phyloP scores from a whole-genome alignment of 2,797 vertebrate genomes.

The Streptopelia turtur region DNA sequence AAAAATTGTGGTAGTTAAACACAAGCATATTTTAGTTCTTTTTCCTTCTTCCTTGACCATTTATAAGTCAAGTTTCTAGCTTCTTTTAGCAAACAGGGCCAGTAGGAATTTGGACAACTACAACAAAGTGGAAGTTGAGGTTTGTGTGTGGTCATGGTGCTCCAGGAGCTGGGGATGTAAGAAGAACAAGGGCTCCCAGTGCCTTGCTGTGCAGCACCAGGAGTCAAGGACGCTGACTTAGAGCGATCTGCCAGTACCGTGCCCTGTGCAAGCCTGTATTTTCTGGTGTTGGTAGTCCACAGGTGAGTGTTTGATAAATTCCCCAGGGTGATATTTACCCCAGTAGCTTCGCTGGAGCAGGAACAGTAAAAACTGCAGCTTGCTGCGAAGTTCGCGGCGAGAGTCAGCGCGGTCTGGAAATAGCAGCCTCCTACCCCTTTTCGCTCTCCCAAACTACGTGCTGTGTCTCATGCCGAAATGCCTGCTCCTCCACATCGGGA shows the following conservation, averaged over 20 bases:
- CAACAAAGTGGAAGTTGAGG: background rate
- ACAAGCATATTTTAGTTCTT: background rate
- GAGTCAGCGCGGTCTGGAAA: conserved; percentile 47
- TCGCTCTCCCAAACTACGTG: conserved; percentile 57
- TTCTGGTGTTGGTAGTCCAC: conserved; percentile 8
- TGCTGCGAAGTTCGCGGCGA: background rate
- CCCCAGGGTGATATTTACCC: conserved; percentile 25
- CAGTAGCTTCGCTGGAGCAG: conserved; percentile 31
- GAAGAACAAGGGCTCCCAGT: fast-evolving
- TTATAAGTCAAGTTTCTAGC: background rate
- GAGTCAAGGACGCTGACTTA: background rate
- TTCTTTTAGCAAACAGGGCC: background rate
- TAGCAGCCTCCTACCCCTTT: conserved; percentile 68
- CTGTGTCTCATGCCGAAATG: conserved; percentile 60
- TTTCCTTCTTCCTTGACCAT: background rate
- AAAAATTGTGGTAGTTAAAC: background rate
- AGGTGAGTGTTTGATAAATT: conserved; percentile 27
- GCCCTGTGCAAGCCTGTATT: background rate
- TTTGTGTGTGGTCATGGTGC: fast-evolving
- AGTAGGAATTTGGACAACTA: background rate
- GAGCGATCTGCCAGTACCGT: background rate
- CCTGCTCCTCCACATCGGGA: conserved; percentile 44
- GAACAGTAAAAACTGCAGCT: conserved; percentile 29
- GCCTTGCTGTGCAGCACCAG: background rate
- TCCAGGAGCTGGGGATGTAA: background rate